These are phyloP conservation scores for Coranthus polyacanthus DNA, from an alignment of 2,797 vertebrate genomes.

Conservation along the genomic window DNA sequence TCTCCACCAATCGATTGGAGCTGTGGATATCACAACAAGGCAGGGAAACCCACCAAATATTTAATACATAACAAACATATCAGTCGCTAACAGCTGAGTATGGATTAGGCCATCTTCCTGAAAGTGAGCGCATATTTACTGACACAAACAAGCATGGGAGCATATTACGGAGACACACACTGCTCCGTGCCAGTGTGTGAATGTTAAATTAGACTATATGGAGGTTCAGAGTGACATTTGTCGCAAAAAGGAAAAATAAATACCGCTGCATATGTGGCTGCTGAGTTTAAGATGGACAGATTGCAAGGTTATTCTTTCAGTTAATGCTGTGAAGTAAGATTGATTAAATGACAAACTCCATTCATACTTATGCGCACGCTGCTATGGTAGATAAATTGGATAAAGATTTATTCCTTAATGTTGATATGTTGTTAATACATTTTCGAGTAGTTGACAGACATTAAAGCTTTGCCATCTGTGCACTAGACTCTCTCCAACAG, in stretches of 20 bases:
- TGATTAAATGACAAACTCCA: constrained; percentile 3
- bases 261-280: neutral
- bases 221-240: constrained; percentile 47
- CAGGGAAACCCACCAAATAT: constrained; percentile 68
- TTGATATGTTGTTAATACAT: constrained; percentile 19
- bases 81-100: constrained; percentile 75
- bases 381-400: constrained; percentile 11
- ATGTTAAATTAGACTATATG: constrained; percentile 64
- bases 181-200: constrained; percentile 59
- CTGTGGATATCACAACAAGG: constrained; percentile 75
- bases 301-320: constrained; percentile 26
- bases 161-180: constrained; percentile 55
- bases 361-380: neutral
- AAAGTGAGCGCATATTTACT: constrained; percentile 71
- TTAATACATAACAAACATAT: constrained; percentile 75
- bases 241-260: constrained; percentile 34
- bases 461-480: constrained; percentile 80
- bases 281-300: constrained; percentile 7
- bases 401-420: constrained; percentile 23
- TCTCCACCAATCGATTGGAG: constrained; percentile 78
- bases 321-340: neutral
- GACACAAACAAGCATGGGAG: constrained; percentile 71
- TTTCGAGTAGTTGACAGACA: constrained; percentile 36
- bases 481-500: constrained; percentile 65
- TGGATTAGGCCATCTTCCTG: constrained; percentile 74